Evolutionary conservation across 2,797 vertebrate species (phyloP), one percentile per base, ranked within the genome.

Genomic region (Euthynnus affinis): DNA sequence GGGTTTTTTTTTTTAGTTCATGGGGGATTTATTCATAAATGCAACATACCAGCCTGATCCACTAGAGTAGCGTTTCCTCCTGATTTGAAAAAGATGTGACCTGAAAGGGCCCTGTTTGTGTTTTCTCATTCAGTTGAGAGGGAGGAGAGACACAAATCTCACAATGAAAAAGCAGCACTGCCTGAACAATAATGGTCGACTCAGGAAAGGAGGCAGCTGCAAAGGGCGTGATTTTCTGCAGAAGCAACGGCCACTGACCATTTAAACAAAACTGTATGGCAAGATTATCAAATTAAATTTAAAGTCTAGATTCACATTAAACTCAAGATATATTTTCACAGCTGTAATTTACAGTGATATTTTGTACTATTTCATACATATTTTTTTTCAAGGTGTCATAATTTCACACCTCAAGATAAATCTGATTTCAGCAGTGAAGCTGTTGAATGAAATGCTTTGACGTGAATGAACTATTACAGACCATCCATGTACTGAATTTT

Each of bases 31-130:
- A 88, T 87, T 87, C 82, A 66, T 61, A 73, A 85, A 68, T 74
- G 60, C 42, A 23, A 32, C 77, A 58, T 81, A 90, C 70, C 74
- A 76, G 77, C 63, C 17, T 40, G 59, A 83, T 61, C 60, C 75
- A 57, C 77, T 67, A 20, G 2, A 69, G 66, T 61, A 27, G 64
- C 34, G 79, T 80, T 73, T 91, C 82, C 69, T 60, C 34, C 74
- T 84, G 81, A 86, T 86, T 87, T 90, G 86, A 91, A 85, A 87
- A 78, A 83, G 82, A 88, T 91, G 87, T 85, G 88, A 93, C 90
- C 89, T 90, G 91, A 88, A 89, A 92, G 84, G 75, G 67, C 68
- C 76, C 49, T 87, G 78, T 84, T 87, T 64, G 74, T 88, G 81
- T 89, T 84, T 86, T 74, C 80, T 89, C 76, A 60, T 88, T 88